phyloP scores from a whole-genome alignment of 2,113 vertebrate genomes.

The Oxygymnocypris stewartii region DNA sequence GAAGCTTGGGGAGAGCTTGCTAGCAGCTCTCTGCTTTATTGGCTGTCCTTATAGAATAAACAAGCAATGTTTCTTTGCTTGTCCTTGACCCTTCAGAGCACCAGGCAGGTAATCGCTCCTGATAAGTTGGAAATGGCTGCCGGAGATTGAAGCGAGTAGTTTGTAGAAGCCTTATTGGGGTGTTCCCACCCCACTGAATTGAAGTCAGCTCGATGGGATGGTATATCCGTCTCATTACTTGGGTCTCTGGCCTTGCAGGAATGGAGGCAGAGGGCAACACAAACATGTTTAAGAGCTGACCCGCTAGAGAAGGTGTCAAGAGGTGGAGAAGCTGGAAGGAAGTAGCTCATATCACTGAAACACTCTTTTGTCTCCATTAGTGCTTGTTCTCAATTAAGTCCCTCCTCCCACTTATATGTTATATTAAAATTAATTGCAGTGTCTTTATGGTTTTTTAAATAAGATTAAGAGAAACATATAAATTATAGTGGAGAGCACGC shows the following conservation, averaged over 20 bases:
- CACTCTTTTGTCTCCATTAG: conserved; percentile 15
- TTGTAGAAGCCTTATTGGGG: conserved; percentile 44
- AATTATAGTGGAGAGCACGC: not conserved
- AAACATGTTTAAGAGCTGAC: conserved; percentile 50
- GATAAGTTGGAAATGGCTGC: conserved; percentile 55
- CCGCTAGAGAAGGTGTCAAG: conserved; percentile 2
- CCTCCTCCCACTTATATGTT: not conserved
- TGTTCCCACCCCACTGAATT: conserved; percentile 52
- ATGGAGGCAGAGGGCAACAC: conserved; percentile 34
- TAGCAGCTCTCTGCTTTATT: conserved; percentile 14
- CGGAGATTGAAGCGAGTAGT: conserved; percentile 48
- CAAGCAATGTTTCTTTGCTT: conserved; percentile 43
- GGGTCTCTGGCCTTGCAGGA: conserved; percentile 27
- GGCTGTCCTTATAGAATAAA: conserved; percentile 45
- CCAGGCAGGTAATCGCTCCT: conserved; percentile 48
- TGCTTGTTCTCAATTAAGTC: not conserved
- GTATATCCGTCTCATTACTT: conserved; percentile 56
- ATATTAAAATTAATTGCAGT: conserved; percentile 18
- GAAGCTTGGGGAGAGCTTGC: not conserved
- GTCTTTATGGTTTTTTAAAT: not conserved
- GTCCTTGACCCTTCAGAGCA: conserved; percentile 52
- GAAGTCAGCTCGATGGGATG: conserved; percentile 48
- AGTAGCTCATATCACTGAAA: not conserved
- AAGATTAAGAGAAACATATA: conserved; percentile 10
- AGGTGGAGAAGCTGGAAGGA: conserved; percentile 21